Base-by-base conservation (phyloP, 2,113 vertebrate genomes). In the Parotia lawesii region DNA sequence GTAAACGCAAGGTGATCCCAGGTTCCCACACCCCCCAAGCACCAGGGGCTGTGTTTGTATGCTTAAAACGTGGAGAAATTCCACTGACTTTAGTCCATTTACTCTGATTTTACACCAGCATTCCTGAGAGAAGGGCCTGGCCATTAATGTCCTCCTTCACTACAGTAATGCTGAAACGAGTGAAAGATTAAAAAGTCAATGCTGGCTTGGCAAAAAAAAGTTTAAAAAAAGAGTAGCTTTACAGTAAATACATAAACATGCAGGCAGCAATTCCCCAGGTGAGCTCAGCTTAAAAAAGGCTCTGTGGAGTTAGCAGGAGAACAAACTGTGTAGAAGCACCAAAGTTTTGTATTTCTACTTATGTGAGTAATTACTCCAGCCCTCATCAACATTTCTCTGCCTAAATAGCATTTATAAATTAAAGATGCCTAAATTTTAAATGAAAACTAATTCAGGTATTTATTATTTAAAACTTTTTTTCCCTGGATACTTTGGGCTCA, bases 361-460 rank as follows among this genome's bases (percentile, higher is more conserved):
- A 78, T 54, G 85, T 14, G 22, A 93, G 60, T 97, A 96, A 96
- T 93, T 92, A 86, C 92, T 81, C 67, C 23, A 78, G 71, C 76
- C 87, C 74, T 96, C 94, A 95, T 94, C 94, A 95, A 83, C 76
- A 54, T 65, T 92, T 76, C 93, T 60, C 78, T 84, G 82, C 90
- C 83, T 94, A 96, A 95, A 93, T 33, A 74, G 64, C 25, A 1
- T 90, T 96, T 95, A 80, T 89, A 94, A 97, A 96, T 96, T 96
- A 96, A 94, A 95, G 74, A 89, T 3, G 69, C 44, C 93, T 73
- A 93, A 95, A 96, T 77, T 93, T 97, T 95, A 93, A 96, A 96
- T 94, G 84, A 89, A 97, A 96, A 94, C 88, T 96, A 94, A 97
- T 96, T 97, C 94, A 89, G 65, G 84, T 94, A 85, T 96, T 95